Base-by-base conservation (phyloP, 2,888 invertebrate genomes). In the Patella caerulea region DNA sequence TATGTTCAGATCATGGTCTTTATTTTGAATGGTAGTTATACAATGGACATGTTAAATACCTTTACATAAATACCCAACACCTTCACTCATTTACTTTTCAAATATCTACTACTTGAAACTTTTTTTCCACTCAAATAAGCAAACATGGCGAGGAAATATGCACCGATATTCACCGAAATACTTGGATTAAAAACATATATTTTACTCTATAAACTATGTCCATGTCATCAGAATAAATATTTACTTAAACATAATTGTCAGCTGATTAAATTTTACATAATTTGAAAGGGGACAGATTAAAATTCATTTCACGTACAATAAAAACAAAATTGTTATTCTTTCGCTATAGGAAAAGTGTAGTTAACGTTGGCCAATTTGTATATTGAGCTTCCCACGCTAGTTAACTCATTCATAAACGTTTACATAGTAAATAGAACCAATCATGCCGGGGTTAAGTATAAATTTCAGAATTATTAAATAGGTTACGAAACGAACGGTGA, bases 181-280 rank as follows among this genome's bases (percentile, higher is more conserved):
- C 65, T 65, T 65, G 65, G 65, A 65, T 19, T 65, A 65, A 65
- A 65, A 65, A 65, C 65, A 65, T 65, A 65, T 65, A 65, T 65
- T 65, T 65, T 65, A 65, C 65, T 19, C 24, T 24, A 65, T 24
- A 24, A 65, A 65, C 65, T 65, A 65, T 65, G 65, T 65, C 65
- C 65, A 65, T 65, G 65, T 65, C 65, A 65, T 65, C 24, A 24
- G 65, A 65, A 65, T 65, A 19, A 65, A 65, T 65, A 65, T 65
- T 65, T 65, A 65, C 65, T 24, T 65, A 65, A 24, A 65, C 19
- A 65, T 65, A 65, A 19, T 65, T 65, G 19, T 65, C 65, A 65
- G 65, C 65, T 65, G 65, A 65, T 65, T 65, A 65, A 65, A 65
- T 65, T 65, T 65, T 24, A 24, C 65, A 65, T 24, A 65, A 65